These are phyloP conservation scores for Rhodeus uyekii DNA, from an alignment of 2,797 vertebrate species.

Conservation along the genomic window DNA sequence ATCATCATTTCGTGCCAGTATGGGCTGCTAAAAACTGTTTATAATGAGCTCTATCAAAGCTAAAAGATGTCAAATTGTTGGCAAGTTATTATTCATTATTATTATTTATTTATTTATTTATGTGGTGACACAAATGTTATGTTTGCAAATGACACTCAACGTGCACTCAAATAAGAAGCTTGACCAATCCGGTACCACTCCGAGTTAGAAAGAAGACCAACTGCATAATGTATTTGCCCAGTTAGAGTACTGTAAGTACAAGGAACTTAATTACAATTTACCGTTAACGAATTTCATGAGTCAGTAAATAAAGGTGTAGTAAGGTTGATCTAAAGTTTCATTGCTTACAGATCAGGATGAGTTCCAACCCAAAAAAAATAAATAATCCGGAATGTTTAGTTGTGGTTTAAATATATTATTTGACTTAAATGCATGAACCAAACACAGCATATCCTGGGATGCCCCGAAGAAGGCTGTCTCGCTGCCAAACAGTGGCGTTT, in stretches of 20 bases:
- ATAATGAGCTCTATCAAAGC: background rate
- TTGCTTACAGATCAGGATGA: background rate
- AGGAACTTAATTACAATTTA: constrained; percentile 11
- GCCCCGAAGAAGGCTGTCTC: background rate
- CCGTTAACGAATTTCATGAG: constrained; percentile 39
- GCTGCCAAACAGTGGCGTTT: constrained; percentile 1
- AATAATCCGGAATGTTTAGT: background rate
- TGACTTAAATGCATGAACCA: background rate
- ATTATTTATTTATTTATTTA: too few species aligned
- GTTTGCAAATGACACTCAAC: background rate
- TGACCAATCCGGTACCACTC: background rate
- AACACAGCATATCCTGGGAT: background rate
- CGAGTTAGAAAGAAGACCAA: background rate
- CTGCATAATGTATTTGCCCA: background rate
- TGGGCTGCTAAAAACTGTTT: too few species aligned
- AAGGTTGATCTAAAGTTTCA: background rate
- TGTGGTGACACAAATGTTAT: background rate
- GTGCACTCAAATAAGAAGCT: background rate
- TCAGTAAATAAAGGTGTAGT: constrained; percentile 34
- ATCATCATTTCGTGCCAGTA: background rate
- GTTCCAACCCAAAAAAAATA: background rate
- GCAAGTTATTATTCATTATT: background rate
- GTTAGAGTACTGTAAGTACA: constrained; percentile 52
- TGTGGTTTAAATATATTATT: background rate
- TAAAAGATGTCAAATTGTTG: background rate